A percentile compares a stretch with the other conserved stretches of the same genome.
These are phyloP conservation scores for Tupaia tana DNA, from an alignment of 2,113 vertebrate genomes.

Conservation along the genomic window DNA sequence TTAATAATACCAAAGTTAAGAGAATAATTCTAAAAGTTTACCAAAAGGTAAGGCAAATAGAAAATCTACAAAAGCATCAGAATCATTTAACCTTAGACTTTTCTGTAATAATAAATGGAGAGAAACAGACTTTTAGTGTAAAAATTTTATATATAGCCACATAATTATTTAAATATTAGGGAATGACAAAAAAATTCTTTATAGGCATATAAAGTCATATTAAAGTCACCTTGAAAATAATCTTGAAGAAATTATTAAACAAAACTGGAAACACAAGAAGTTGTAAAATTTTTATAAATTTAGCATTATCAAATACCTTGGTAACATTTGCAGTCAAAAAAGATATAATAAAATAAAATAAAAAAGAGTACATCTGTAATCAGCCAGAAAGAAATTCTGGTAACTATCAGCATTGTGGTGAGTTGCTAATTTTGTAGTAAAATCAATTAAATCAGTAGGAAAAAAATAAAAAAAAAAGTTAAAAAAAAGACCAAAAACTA, in stretches of 20 bases:
- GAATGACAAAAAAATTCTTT: neutral
- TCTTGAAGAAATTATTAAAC: constrained; percentile 18
- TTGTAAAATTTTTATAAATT: neutral
- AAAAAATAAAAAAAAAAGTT: no score
- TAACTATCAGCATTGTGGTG: neutral
- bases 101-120: neutral
- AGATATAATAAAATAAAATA: neutral
- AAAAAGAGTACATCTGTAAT: neutral
- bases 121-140: neutral
- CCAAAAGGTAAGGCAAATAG: neutral
- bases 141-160: neutral
- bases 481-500: neutral
- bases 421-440: neutral
- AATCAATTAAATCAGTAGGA: neutral
- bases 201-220: neutral
- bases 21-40: neutral
- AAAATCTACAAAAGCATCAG: neutral
- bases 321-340: neutral
- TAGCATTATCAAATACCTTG: constrained; percentile 2
- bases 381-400: neutral
- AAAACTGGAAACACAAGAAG: neutral
- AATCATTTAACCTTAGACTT: neutral
- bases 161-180: neutral
- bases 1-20: neutral
- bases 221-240: neutral